Percentiles rank a stretch among this genome's conserved stretches.
Evolutionary conservation across 1,140 invertebrate species (phyloP).

Genomic region (Phenacoccus solenopsis): DNA sequence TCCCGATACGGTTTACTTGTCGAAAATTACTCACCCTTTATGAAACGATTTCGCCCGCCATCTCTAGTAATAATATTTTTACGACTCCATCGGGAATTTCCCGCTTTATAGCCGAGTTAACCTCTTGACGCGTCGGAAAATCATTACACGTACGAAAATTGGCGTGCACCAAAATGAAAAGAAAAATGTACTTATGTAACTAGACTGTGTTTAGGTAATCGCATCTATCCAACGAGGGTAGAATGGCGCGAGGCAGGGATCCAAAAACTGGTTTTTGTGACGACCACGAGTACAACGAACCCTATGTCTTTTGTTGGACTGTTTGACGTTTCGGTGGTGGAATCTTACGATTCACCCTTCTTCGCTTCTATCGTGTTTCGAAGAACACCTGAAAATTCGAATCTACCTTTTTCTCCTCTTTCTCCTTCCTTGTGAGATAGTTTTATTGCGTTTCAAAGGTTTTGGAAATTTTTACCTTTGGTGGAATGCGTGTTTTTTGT

Average conservation of each 20-base stretch:
- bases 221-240: neutral
- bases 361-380: too few species aligned
- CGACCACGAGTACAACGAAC: slow-evolving; percentile 1
- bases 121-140: neutral
- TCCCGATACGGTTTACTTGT: neutral
- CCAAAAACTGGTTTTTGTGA: slow-evolving; percentile 3
- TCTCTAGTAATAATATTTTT: neutral
- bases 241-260: too few species aligned
- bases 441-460: neutral
- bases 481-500: too few species aligned
- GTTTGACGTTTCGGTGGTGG: too few species aligned
- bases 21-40: neutral
- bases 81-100: neutral
- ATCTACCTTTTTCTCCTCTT: neutral
- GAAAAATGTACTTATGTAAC: too few species aligned
- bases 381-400: neutral
- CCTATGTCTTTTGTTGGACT: neutral
- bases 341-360: too few species aligned
- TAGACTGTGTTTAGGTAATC: too few species aligned
- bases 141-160: too few species aligned
- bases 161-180: too few species aligned
- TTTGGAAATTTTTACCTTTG: neutral
- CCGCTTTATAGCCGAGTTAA: neutral
- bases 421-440: neutral
- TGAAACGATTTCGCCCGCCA: too few species aligned